These are phyloP conservation scores for Anthonomus grandis DNA, from an alignment of 1,140 invertebrate genomes.

Conservation along the genomic window DNA sequence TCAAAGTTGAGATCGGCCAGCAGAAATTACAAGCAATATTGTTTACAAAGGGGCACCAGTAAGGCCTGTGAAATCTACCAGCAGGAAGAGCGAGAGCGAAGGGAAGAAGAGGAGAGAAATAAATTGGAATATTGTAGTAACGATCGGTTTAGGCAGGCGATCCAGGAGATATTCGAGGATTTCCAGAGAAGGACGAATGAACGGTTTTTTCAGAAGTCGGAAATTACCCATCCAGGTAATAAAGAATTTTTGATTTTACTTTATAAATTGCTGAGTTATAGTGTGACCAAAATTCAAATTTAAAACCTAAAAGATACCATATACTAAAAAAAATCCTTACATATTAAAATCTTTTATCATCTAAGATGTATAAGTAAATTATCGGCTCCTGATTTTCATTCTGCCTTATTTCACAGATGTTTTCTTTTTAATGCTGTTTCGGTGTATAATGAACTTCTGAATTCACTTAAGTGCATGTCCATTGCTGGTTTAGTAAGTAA, in stretches of 20 bases:
- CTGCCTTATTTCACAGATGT: too few species aligned
- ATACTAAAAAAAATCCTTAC: neutral
- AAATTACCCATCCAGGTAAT: conserved; percentile 16
- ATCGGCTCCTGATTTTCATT: too few species aligned
- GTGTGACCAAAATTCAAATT: neutral
- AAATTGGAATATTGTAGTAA: conserved; percentile 29
- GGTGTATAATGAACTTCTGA: too few species aligned
- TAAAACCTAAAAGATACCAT: neutral
- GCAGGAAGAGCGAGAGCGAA: conserved; percentile 16
- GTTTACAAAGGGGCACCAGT: conserved; percentile 27
- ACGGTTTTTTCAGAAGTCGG: conserved; percentile 7
- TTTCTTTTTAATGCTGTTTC: too few species aligned
- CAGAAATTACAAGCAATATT: conserved; percentile 43
- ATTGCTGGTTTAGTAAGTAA: too few species aligned
- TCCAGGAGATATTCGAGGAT: conserved; percentile 11
- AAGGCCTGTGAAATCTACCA: conserved; percentile 24
- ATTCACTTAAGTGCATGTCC: too few species aligned
- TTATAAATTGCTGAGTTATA: neutral
- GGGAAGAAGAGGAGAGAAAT: conserved; percentile 21
- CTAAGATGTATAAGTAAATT: too few species aligned
- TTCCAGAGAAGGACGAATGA: conserved; percentile 15
- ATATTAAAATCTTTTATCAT: neutral
- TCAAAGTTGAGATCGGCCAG: conserved; percentile 40
- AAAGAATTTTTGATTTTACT: neutral
- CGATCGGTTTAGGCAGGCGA: neutral